Percentiles rank a stretch among this genome's conserved stretches.
phyloP scores from a whole-genome alignment of 2,797 vertebrate genomes.

The Channallabes apus region DNA sequence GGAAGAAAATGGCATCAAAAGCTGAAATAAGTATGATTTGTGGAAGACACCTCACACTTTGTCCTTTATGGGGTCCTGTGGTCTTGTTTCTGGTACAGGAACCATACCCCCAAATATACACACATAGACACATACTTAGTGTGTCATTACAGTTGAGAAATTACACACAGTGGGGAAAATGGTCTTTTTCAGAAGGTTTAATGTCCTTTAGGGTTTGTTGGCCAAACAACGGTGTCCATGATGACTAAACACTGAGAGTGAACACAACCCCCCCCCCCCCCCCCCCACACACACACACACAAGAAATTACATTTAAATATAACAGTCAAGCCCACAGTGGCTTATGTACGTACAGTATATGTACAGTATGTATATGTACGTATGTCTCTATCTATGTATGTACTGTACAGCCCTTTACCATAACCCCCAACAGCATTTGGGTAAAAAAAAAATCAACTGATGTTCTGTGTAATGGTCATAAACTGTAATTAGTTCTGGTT shows the following conservation, averaged over 20 bases:
- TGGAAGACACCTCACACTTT: not conserved
- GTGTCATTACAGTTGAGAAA: constrained; percentile 3
- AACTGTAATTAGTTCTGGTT: not conserved
- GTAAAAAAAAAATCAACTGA: not conserved
- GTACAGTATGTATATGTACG: not conserved
- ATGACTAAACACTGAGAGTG: not conserved
- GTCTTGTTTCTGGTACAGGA: not conserved
- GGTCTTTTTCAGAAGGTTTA: not conserved
- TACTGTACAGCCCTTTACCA: not conserved
- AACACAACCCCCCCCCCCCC: not conserved
- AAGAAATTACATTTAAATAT: not conserved
- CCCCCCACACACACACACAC: not conserved
- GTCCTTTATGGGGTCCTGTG: not conserved
- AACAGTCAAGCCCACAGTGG: not conserved
- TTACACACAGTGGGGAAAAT: not conserved
- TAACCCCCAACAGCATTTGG: not conserved
- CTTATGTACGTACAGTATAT: not conserved
- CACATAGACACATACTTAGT: not conserved
- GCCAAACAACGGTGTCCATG: not conserved
- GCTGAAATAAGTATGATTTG: not conserved
- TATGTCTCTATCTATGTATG: no score
- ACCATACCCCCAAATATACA: constrained; percentile 15
- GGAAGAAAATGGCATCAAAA: not conserved
- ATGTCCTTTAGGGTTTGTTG: constrained; percentile 3
- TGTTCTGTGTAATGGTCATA: not conserved